Conservation (phyloP, 1,140 invertebrate genomes). For the Panagrolaimus sp. region DNA sequence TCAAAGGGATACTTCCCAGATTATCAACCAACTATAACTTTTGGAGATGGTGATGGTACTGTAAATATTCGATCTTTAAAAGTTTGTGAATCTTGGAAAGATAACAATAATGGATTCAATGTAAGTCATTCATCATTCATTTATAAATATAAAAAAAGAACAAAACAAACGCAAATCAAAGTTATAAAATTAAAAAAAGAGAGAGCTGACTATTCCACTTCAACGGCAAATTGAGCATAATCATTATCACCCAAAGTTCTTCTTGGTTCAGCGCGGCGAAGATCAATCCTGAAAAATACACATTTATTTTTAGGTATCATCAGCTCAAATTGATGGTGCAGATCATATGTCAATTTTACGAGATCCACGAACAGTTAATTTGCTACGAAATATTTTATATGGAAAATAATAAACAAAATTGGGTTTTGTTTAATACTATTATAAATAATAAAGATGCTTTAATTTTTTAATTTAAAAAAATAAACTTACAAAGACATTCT, state of each 20-base stretch:
- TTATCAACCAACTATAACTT: slow-evolving; percentile 61
- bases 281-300: slow-evolving; percentile 19
- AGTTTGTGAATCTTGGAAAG: slow-evolving; percentile 36
- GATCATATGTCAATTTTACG: slow-evolving; percentile 41
- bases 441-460: not conserved
- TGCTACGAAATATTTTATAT: slow-evolving; percentile 34
- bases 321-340: slow-evolving; percentile 24
- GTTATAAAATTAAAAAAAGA: not conserved
- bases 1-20: slow-evolving; percentile 51
- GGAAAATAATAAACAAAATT: slow-evolving; percentile 17
- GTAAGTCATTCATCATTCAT: slow-evolving; percentile 23
- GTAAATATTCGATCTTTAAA: slow-evolving; percentile 38
- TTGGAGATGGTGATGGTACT: slow-evolving; percentile 80
- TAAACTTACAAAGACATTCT: slow-evolving; percentile 8
- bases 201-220: not conserved
- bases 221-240: slow-evolving; percentile 8
- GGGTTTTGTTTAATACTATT: not conserved
- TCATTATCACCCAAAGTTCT: not conserved
- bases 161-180: not conserved
- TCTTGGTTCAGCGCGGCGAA: slow-evolving; percentile 16
- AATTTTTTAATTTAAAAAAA: no score
- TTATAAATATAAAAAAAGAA: not conserved
- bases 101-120: slow-evolving; percentile 18
- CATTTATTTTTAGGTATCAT: slow-evolving; percentile 21
- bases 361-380: slow-evolving; percentile 32